These are phyloP conservation scores for Microcaecilia unicolor DNA, from an alignment of 2,797 vertebrate genomes.

Conservation along the genomic window DNA sequence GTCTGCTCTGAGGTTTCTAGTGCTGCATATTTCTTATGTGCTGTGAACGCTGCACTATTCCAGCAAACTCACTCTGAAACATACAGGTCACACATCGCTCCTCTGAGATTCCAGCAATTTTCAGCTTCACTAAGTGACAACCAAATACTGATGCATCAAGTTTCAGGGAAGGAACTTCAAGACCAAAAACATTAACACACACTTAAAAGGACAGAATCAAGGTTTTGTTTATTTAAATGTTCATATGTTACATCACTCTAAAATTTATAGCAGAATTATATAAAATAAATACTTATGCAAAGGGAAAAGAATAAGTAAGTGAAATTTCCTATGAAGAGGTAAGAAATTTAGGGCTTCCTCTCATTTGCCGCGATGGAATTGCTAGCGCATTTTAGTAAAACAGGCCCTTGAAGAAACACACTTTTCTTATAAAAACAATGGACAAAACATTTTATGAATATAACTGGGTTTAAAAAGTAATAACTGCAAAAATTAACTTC, in stretches of 20 bases:
- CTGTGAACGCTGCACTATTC: slow-evolving; percentile 33
- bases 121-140: slow-evolving; percentile 19
- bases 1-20: slow-evolving; percentile 36
- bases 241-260: no score
- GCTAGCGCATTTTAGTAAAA: no score
- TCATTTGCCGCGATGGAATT: no score
- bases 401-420: slow-evolving; percentile 18
- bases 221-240: no score
- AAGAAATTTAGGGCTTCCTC: no score
- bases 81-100: slow-evolving; percentile 28
- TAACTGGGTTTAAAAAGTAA: slow-evolving; percentile 20
- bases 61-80: slow-evolving; percentile 30
- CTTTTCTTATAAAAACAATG: slow-evolving; percentile 38
- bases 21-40: slow-evolving; percentile 30
- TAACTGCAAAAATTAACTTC: slow-evolving; percentile 21
- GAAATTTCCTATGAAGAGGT: no score
- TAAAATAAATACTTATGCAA: no score
- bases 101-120: slow-evolving; percentile 29
- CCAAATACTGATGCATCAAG: slow-evolving; percentile 20
- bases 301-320: no score
- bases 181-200: no score
- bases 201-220: no score
- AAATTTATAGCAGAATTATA: no score
- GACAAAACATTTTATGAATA: slow-evolving; percentile 34
- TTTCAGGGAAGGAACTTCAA: no score